A percentile compares a stretch with the other conserved stretches of the same genome.
These are phyloP conservation scores for Dysidea cf. avara DNA, from an alignment of 37 sponge, comb jelly and placozoan species.

Conservation along the genomic window DNA sequence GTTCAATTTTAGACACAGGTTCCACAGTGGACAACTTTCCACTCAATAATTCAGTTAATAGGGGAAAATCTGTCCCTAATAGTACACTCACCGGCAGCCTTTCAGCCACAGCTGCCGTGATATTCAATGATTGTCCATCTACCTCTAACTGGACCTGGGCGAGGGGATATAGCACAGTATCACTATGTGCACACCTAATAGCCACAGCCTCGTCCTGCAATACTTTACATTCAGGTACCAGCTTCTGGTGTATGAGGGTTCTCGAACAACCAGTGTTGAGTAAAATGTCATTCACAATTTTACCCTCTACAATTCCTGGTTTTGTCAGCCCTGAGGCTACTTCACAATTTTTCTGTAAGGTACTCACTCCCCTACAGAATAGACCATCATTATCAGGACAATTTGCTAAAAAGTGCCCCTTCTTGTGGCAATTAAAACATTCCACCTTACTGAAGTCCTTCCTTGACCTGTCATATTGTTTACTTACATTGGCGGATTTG, in stretches of 20 bases:
- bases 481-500: no score
- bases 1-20: no score
- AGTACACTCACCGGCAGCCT: conserved; percentile 25
- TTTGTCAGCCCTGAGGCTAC: no score
- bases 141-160: conserved; percentile 20
- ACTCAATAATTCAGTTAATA: neutral
- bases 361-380: no score
- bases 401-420: conserved; percentile 2
- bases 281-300: conserved; percentile 7
- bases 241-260: conserved; percentile 12
- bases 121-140: neutral
- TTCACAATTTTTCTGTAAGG: no score
- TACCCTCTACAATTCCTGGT: conserved; percentile 30
- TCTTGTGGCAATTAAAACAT: conserved; percentile 28
- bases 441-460: neutral
- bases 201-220: conserved; percentile 10
- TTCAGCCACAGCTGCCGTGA: conserved; percentile 13
- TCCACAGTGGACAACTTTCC: no score
- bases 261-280: conserved; percentile 23
- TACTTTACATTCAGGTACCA: conserved; percentile 12
- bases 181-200: conserved; percentile 37
- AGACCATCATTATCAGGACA: conserved; percentile 6
- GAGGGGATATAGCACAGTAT: conserved; percentile 20
- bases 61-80: conserved; percentile 29
- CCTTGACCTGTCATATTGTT: no score